Evolutionary conservation across 2,888 invertebrate genomes (phyloP).

Genomic region (Noctua comes): DNA sequence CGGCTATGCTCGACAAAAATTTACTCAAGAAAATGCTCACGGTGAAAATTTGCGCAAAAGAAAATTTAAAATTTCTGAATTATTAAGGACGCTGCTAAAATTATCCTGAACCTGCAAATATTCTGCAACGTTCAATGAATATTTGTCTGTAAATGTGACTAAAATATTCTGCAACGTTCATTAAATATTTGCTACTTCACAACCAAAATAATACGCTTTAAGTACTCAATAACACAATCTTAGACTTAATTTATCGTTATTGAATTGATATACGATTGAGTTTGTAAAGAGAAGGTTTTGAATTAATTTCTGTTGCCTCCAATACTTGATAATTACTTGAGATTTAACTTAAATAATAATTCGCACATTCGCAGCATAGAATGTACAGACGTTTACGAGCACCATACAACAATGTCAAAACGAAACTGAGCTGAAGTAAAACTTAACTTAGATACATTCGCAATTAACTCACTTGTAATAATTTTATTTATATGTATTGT

Average conservation of each 20-base stretch:
- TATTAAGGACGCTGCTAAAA: no score
- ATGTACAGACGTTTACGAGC: neutral
- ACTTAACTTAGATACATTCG: constrained; percentile 1
- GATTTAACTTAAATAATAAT: neutral
- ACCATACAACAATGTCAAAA: neutral
- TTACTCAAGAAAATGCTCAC: constrained; percentile 60
- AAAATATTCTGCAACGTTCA: neutral
- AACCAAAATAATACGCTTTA: neutral
- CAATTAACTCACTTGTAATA: constrained; percentile 5
- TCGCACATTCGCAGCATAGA: neutral
- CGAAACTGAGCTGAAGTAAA: constrained; percentile 12
- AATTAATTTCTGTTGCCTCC: neutral
- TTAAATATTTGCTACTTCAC: constrained; percentile 1
- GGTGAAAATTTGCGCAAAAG: constrained; percentile 51
- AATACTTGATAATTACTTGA: neutral
- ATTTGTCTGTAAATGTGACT: neutral
- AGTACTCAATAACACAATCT: neutral
- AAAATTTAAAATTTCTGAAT: neutral
- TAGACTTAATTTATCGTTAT: neutral
- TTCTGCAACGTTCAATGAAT: neutral
- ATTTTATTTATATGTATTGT: neutral
- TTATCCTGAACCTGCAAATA: neutral
- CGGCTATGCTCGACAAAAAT: constrained; percentile 33
- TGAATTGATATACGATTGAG: neutral
- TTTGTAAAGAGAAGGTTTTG: no score